Evolutionary conservation across 1,140 invertebrate genomes (phyloP), one percentile per base, ranked within the genome.

Genomic region (Lordiphosa stackelbergi): DNA sequence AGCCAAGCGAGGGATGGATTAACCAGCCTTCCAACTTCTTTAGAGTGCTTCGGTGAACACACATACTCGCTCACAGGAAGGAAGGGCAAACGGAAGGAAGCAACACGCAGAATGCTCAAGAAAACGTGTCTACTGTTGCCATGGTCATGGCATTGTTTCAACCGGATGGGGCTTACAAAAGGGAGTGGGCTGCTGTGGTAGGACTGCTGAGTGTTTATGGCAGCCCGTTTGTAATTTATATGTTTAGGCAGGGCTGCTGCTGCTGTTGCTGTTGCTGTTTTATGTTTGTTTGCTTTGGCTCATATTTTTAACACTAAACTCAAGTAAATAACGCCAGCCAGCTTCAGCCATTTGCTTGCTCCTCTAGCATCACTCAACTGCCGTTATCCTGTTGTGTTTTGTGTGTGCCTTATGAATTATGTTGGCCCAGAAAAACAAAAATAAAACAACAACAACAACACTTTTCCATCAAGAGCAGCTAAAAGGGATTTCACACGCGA

Each of bases 221-320:
- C 62, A 65, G 56, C 51, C 52, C 56, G 62, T 58, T 61, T 61
- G 66, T 70, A 70, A 70, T 70, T 70, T 70, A 70, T 70, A 58
- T 70, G 68, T 58, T 63, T 63, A 70, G 68, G 49, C 52, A 63
- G 58, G 45, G 24, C 61, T 65, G 46, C 61, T 54, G 31, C 38
- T 16, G 35, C 51, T 52, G 16, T 16, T 16, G 47, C 49, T 46
- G 28, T 5, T 48, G n/a, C 41, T 56, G 57, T 49, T 58, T 70
- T 62, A 57, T 70, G 53, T 70, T 54, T 68, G 53, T 68, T 68
- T 57, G 53, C 53, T 62, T 70, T 63, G 59, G 38, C 65, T 70
- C 59, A 68, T 51, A 68, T 70, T 70, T 70, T 68, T 58, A 70
- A 63, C 65, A 66, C 59, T 68, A 59, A 64, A 64, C 54, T 68